A percentile compares a stretch with the other conserved stretches of the same genome.
phyloP scores from a whole-genome alignment of 2,888 invertebrate genomes.

The Zootermopsis nevadensis region DNA sequence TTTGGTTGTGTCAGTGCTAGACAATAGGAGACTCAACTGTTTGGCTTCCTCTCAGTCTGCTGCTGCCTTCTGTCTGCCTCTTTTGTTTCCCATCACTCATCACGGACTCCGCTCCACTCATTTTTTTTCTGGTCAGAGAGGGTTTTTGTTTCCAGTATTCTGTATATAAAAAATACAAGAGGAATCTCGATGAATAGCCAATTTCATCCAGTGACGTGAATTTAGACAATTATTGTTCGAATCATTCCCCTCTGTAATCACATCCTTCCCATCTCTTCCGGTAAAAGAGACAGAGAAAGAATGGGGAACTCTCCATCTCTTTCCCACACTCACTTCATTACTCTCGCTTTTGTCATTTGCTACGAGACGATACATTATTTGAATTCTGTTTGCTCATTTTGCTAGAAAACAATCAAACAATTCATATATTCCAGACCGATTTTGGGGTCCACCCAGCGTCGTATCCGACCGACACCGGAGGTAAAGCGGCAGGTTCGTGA shows the following conservation, averaged over 20 bases:
- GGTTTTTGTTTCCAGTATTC: slow-evolving; percentile 26
- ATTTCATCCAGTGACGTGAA: slow-evolving; percentile 35
- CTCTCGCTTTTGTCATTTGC: slow-evolving; percentile 15
- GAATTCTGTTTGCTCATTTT: not conserved
- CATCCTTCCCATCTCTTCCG: slow-evolving; percentile 25
- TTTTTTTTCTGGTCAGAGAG: slow-evolving; percentile 4
- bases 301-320: not conserved
- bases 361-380: not conserved
- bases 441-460: no score
- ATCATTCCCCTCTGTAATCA: slow-evolving; percentile 30
- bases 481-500: no score
- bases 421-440: no score
- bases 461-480: no score
- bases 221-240: slow-evolving; percentile 26
- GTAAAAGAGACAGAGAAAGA: not conserved
- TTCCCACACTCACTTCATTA: not conserved
- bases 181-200: slow-evolving; percentile 24
- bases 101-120: not conserved
- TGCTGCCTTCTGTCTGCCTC: slow-evolving; percentile 13
- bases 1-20: not conserved
- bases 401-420: not conserved
- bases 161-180: slow-evolving; percentile 26
- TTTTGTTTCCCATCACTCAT: slow-evolving; percentile 33
- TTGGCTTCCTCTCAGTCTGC: slow-evolving; percentile 18
- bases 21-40: slow-evolving; percentile 21